Base-by-base conservation (phyloP, 1,140 invertebrate genomes). In the Drosophila parabipectinata region DNA sequence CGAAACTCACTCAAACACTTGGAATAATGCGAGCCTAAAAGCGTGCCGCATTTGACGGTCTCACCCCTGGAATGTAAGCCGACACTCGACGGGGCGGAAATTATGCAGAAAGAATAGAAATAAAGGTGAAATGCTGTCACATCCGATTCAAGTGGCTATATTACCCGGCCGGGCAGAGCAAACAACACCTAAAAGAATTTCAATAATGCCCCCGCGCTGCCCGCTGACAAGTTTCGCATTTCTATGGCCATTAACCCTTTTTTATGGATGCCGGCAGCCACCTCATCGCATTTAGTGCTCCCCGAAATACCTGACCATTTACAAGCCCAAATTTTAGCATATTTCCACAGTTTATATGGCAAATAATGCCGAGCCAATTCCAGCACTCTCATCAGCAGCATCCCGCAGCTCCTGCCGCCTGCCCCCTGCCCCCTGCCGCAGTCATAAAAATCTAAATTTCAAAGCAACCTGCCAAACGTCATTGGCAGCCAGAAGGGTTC, bases 391-490 rank as follows among this genome's bases (percentile, higher is more conserved):
- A 57, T 71, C 64, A 71, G 45, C 51, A 50, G 51, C 69, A 64
- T 56, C 48, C 37, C 18, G 18, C 34, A 37, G 10, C 10, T 37
- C 1, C 10, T 12, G 9, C 1, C 1, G 0, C 5, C 5, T 7
- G 6, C 5, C 26, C 26, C 26, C 30, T 9, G 8, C 30, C 30
- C 30, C 48, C 39, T 39, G 39, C 4, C n/a, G 21, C 30, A 63
- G 82, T 55, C 78, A 76, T 87, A 87, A 87, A 85, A 87, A 87
- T 87, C 82, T 88, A 87, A 87, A 87, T 87, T 87, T 87, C 83
- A 88, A 88, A 87, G 82, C 79, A 82, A 69, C 67, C 72, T 71
- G 52, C 68, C 53, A 48, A 76, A 75, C 73, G 55, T 34, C 75
- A 72, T 41, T 58, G 78, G 52, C 48, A 56, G 44, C 18, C 15